Evolutionary conservation across 2,113 vertebrate genomes (phyloP).

Genomic region (Camelus dromedarius): DNA sequence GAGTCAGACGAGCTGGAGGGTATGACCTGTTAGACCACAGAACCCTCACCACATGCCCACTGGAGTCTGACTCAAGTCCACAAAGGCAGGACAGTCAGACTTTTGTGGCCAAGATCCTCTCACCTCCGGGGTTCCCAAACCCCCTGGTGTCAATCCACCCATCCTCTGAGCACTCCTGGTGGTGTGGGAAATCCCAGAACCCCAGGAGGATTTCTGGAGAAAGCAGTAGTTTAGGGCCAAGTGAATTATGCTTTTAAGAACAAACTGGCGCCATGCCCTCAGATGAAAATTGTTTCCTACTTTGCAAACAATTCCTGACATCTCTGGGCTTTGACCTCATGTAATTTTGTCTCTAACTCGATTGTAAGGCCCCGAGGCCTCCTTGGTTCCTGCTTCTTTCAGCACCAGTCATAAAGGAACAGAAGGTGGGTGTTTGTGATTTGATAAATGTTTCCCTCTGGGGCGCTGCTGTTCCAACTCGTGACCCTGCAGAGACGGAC

Average conservation of each 20-base stretch:
- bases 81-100: constrained; percentile 74
- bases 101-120: constrained; percentile 77
- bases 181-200: constrained; percentile 48
- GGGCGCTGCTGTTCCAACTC: not conserved
- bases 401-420: not conserved
- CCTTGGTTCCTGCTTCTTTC: not conserved
- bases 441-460: not conserved
- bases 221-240: not conserved
- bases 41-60: constrained; percentile 81
- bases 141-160: constrained; percentile 37
- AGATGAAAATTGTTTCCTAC: not conserved
- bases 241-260: constrained; percentile 34
- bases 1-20: constrained; percentile 87
- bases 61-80: constrained; percentile 83
- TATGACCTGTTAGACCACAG: constrained; percentile 87
- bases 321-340: not conserved
- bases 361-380: not conserved
- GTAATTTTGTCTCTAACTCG: not conserved
- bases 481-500: not conserved
- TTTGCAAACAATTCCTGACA: not conserved
- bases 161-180: not conserved
- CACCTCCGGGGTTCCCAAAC: constrained; percentile 71
- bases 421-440: not conserved
- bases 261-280: not conserved
- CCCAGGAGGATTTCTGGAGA: not conserved